Evolutionary conservation across 2,888 invertebrate species (phyloP).

Genomic region (Tenthredo distinguenda): DNA sequence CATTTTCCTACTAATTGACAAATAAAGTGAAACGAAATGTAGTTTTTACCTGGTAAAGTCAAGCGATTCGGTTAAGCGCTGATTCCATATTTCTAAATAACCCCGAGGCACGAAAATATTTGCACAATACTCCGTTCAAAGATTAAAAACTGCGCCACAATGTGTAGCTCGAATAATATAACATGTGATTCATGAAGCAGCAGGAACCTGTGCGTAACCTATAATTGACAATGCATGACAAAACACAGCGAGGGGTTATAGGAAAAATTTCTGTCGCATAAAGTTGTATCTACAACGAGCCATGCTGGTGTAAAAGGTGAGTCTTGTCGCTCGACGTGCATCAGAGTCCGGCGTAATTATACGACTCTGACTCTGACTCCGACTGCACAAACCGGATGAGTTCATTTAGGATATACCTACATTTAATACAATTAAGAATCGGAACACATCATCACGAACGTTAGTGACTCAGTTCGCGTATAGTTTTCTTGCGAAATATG

Average conservation of each 20-base stretch:
- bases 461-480: neutral
- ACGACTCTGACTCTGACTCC: neutral
- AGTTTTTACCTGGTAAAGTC: neutral
- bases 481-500: neutral
- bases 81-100: neutral
- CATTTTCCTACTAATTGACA: neutral
- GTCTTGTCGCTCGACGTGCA: constrained; percentile 1
- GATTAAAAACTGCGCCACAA: no score
- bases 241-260: neutral
- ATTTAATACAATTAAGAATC: neutral
- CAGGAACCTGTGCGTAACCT: neutral
- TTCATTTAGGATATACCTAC: neutral
- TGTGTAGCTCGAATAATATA: neutral
- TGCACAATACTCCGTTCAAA: no score
- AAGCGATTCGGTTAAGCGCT: neutral
- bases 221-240: neutral
- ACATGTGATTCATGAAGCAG: neutral
- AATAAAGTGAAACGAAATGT: neutral
- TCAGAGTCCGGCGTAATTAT: neutral
- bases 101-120: no score
- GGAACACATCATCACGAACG: neutral
- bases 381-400: constrained; percentile 27
- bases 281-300: neutral
- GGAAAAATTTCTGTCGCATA: neutral
- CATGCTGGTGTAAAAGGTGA: neutral